These are phyloP conservation scores for Hemistola chrysoprasaria DNA, from an alignment of 2,888 invertebrate species.

Conservation along the genomic window DNA sequence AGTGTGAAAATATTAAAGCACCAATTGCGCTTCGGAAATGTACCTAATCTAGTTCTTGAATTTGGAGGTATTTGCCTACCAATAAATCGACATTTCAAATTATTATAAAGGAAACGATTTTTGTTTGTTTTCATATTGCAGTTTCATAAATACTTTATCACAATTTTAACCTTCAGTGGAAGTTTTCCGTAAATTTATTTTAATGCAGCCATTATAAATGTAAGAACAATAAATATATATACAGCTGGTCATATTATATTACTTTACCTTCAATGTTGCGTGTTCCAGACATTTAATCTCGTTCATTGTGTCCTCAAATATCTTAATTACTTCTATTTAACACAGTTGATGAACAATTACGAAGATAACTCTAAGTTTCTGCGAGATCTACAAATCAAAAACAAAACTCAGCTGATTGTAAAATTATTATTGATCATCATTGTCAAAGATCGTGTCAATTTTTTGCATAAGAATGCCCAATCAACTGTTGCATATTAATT, in stretches of 20 bases:
- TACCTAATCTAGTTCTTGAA: too few species aligned
- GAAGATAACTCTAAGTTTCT: background rate
- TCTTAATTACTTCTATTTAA: background rate
- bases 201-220: conserved; percentile 24
- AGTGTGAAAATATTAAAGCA: too few species aligned
- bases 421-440: conserved; percentile 14
- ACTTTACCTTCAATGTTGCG: conserved; percentile 93
- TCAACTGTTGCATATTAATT: too few species aligned
- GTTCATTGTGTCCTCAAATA: conserved; percentile 84
- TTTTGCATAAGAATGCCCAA: too few species aligned
- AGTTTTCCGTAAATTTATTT: background rate
- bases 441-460: too few species aligned
- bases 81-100: too few species aligned
- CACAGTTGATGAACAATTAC: background rate
- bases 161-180: too few species aligned
- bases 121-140: too few species aligned
- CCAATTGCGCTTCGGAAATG: too few species aligned
- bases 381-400: conserved; percentile 49
- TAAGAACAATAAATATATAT: conserved; percentile 11
- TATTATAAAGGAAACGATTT: too few species aligned
- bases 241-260: background rate
- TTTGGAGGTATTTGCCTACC: too few species aligned
- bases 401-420: conserved; percentile 78
- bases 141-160: too few species aligned
- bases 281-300: conserved; percentile 97